Evolutionary conservation across 2,888 invertebrate species (phyloP), one percentile per base, ranked within the genome.

Genomic region (Lordiphosa andalusiaca): DNA sequence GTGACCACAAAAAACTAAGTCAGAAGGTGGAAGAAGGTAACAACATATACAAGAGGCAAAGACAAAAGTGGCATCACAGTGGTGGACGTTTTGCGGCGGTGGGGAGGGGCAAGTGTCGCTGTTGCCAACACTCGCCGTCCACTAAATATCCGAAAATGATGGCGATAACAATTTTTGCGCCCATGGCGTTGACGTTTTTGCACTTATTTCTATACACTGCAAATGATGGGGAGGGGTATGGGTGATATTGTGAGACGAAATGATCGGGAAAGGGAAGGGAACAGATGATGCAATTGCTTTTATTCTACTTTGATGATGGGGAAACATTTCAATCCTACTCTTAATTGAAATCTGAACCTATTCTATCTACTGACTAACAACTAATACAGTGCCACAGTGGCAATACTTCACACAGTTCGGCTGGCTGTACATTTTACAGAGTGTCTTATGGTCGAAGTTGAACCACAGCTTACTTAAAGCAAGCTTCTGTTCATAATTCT

Each of bases 111-210:
- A 60, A 67, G 68, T 71, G 76, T 72, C 73, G 76, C 53, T 69
- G 75, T 55, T 69, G 75, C 74, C 75, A 73, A 86, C 81, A 80
- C 76, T 74, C 70, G 73, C 59, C 46, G 30, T 51, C 68, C 73
- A 78, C 87, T 87, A 86, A 87, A 86, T 87, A 86, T 81, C 84
- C 71, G 72, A 78, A 74, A 73, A 78, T 77, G 81, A 85, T 87
- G 86, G 84, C 81, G 73, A 77, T 74, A 83, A 83, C 84, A 77
- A 73, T 70, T 67, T 12, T 70, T 69, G 80, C 83, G 75, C 75
- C 82, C 71, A 68, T 77, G 77, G 78, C 85, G 85, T 83, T 85
- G 86, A 84, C 83, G 83, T 73, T 73, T 23, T 71, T 85, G 69
- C 67, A 71, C 75, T 81, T 78, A 70, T 77, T 84, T 39, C 52